Evolutionary conservation across 1,140 invertebrate species (phyloP), one percentile per base, ranked within the genome.

Genomic region (Carposina sasakii): DNA sequence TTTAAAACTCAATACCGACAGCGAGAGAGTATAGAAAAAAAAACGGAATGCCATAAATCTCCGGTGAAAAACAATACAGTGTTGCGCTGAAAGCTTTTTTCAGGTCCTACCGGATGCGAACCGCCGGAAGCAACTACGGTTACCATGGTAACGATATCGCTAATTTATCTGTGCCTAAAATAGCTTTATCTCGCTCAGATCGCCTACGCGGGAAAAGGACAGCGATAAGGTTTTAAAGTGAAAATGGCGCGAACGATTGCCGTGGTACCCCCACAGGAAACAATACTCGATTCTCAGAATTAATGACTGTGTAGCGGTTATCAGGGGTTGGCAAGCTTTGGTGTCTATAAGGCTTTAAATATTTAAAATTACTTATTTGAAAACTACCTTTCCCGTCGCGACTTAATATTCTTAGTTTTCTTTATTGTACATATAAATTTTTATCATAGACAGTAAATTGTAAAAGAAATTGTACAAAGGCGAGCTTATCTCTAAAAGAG

Each of bases 31-130:
- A 28, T 28, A 6, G 24, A 48, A 61, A 52, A 63, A 58, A 63
- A 55, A 51, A 52, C 53, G 39, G 43, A 49, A 42, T 24, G 22
- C 40, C 63, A 70, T 75, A 61, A 58, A 68, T 66, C 63, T 58
- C 44, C 52, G 63, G 54, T 60, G 57, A 51, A 48, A 61, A 57
- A 67, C 68, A 76, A 71, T 71, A 61, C 53, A 60, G 63, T n/a
- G n/a, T n/a, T n/a, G n/a, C 61, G 51, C 55, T 59, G 63, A 76
- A 78, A 81, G 68, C 77, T 81, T 81, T 81, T 81, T 79, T 74
- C 74, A 75, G 66, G 54, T 50, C 31, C 52, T 54, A 42, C 67
- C 65, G 72, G 72, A 76, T 70, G 70, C 60, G 52, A 47, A 41
- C 54, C 60, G 63, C 63, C 65, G 62, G 68, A 61, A 69, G 56